Percentiles rank a stretch among this genome's conserved stretches.
Evolutionary conservation across 2,113 vertebrate genomes (phyloP).

Genomic region (Ceuthmochares aereus): DNA sequence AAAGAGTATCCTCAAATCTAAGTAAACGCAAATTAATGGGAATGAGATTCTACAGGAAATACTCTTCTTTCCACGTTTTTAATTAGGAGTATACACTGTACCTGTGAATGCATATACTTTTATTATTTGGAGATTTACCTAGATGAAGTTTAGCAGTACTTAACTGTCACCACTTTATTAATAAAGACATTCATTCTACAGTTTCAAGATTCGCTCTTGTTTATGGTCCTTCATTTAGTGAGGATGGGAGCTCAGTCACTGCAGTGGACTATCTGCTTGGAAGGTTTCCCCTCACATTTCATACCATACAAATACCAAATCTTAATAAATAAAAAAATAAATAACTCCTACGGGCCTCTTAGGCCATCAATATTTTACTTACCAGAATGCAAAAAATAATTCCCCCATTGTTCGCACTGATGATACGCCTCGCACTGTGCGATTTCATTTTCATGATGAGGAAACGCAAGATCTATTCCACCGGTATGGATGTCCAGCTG

Average conservation of each 20-base stretch:
- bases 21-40: background rate
- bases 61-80: background rate
- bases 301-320: background rate
- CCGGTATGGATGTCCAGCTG: slow-evolving; percentile 94
- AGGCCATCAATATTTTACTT: slow-evolving; percentile 16
- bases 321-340: background rate
- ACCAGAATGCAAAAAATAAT: slow-evolving; percentile 97
- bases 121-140: background rate
- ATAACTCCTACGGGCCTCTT: background rate
- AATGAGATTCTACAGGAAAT: background rate
- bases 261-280: background rate
- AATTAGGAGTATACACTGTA: background rate
- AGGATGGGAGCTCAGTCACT: background rate
- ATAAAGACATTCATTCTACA: background rate
- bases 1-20: background rate
- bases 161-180: background rate
- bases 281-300: background rate
- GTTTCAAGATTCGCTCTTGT: background rate
- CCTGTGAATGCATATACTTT: background rate
- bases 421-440: slow-evolving; percentile 95
- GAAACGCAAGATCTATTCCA: slow-evolving; percentile 93
- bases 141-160: background rate
- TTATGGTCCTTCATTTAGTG: background rate
- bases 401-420: slow-evolving; percentile 90
- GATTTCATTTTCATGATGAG: slow-evolving; percentile 97